Evolutionary conservation across 2,797 vertebrate genomes (phyloP).

Genomic region (Pangasius macronema): DNA sequence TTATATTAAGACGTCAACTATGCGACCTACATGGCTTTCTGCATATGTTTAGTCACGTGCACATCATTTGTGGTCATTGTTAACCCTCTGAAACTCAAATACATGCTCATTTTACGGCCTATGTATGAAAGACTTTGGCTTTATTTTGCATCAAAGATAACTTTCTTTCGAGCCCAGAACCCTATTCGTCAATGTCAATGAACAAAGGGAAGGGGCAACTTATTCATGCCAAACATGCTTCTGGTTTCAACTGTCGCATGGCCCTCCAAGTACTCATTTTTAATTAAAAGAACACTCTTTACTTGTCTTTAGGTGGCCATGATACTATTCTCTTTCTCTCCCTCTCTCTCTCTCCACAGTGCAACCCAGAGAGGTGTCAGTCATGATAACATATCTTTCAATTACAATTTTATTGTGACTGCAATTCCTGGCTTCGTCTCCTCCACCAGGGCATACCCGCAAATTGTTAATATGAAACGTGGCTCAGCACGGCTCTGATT

Average conservation of each 20-base stretch:
- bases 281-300: slow-evolving; percentile 77
- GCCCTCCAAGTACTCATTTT: slow-evolving; percentile 76
- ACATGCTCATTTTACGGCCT: slow-evolving; percentile 73
- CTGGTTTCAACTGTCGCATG: slow-evolving; percentile 75
- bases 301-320: slow-evolving; percentile 68
- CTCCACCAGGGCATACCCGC: slow-evolving; percentile 66
- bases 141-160: slow-evolving; percentile 82
- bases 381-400: slow-evolving; percentile 84
- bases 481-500: slow-evolving; percentile 67
- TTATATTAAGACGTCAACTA: slow-evolving; percentile 53
- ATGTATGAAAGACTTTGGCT: slow-evolving; percentile 71
- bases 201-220: slow-evolving; percentile 76
- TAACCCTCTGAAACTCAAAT: slow-evolving; percentile 78
- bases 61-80: slow-evolving; percentile 75
- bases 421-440: slow-evolving; percentile 67
- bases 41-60: slow-evolving; percentile 58
- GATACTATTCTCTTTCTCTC: slow-evolving; percentile 68
- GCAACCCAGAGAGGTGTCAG: slow-evolving; percentile 67
- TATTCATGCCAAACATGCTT: slow-evolving; percentile 84
- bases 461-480: slow-evolving; percentile 70
- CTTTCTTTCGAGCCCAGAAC: slow-evolving; percentile 72
- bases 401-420: slow-evolving; percentile 82
- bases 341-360: slow-evolving; percentile 53
- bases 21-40: slow-evolving; percentile 55
- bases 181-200: slow-evolving; percentile 83